These are phyloP conservation scores for Drosophila rhopaloa DNA, from an alignment of 1,140 invertebrate species.

Conservation along the genomic window DNA sequence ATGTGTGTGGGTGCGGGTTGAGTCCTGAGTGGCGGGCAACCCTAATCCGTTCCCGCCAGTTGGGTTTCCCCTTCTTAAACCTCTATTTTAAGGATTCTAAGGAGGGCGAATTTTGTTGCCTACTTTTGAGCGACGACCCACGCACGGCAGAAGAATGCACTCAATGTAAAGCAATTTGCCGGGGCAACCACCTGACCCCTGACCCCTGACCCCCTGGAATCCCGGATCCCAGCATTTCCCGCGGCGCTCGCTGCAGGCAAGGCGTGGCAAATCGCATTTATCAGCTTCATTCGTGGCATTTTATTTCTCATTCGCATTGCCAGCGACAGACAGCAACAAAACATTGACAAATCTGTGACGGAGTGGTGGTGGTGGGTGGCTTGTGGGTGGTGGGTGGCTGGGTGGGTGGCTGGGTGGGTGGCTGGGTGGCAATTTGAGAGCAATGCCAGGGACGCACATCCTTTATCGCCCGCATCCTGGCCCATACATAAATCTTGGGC, in stretches of 20 bases:
- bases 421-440: constrained; percentile 3
- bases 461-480: constrained; percentile 34
- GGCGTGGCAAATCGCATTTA: constrained; percentile 77
- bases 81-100: constrained; percentile 9
- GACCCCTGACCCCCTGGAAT: not conserved
- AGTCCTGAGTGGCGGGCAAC: constrained; percentile 4
- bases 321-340: constrained; percentile 46
- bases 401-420: constrained; percentile 17
- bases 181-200: constrained; percentile 31
- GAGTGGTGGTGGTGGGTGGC: not conserved
- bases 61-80: not conserved
- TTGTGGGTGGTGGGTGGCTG: constrained; percentile 1
- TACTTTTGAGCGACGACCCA: constrained; percentile 14
- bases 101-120: constrained; percentile 16
- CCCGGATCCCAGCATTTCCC: not conserved
- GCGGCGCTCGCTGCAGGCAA: constrained; percentile 1
- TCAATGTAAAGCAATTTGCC: constrained; percentile 46
- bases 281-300: constrained; percentile 72
- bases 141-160: constrained; percentile 43
- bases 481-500: constrained; percentile 61
- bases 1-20: not conserved
- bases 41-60: constrained; percentile 5
- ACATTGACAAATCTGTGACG: constrained; percentile 64
- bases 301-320: constrained; percentile 59
- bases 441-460: constrained; percentile 59